These are phyloP conservation scores for Telenomus remus DNA, from an alignment of 1,140 invertebrate genomes.

Conservation along the genomic window DNA sequence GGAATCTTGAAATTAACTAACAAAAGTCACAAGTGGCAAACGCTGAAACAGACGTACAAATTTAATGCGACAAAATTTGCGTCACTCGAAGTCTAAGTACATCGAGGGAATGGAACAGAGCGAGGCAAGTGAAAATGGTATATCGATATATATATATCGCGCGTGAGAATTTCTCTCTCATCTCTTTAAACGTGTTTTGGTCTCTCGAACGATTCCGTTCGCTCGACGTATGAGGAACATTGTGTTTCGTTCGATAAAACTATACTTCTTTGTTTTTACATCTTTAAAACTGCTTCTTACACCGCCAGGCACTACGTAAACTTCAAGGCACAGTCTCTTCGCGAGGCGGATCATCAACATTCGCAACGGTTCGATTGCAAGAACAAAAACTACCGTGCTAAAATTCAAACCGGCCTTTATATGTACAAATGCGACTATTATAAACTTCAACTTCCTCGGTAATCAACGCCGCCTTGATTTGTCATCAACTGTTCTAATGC, in stretches of 20 bases:
- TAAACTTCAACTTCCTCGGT: no score
- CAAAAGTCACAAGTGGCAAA: neutral
- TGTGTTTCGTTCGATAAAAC: slow-evolving; percentile 45
- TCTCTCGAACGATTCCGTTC: no score
- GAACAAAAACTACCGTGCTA: no score
- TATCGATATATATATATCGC: no score
- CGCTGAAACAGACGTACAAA: slow-evolving; percentile 7
- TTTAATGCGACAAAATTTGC: slow-evolving; percentile 16
- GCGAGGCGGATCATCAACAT: slow-evolving; percentile 40
- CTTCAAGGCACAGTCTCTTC: slow-evolving; percentile 55
- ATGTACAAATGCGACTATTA: no score
- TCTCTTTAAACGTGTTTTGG: no score
- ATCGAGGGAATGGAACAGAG: no score
- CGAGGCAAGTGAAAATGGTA: no score
- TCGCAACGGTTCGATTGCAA: slow-evolving; percentile 5
- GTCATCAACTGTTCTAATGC: no score
- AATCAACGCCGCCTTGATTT: no score
- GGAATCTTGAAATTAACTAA: neutral
- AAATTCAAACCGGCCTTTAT: no score
- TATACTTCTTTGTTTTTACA: slow-evolving; percentile 12
- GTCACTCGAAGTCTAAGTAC: slow-evolving; percentile 28
- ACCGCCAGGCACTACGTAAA: slow-evolving; percentile 51
- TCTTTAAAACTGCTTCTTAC: slow-evolving; percentile 28
- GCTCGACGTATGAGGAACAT: slow-evolving; percentile 29
- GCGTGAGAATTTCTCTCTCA: no score